These are phyloP conservation scores for Meliscaeva auricollis DNA, from an alignment of 2,888 invertebrate species.

Conservation along the genomic window DNA sequence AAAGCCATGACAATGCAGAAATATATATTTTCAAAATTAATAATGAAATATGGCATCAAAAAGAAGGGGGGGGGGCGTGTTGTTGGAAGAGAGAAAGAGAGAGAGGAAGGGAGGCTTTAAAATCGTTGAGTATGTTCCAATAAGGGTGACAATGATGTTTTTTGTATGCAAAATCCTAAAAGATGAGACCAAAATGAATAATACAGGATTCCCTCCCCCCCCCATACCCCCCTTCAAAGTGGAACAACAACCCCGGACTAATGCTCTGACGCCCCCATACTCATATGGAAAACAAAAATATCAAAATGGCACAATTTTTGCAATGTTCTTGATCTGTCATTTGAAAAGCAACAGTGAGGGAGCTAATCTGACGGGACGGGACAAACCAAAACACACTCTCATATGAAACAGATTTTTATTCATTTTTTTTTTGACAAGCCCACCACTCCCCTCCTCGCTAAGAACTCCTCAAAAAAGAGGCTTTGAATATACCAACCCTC, in stretches of 20 bases:
- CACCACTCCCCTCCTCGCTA: too few relatives aligned
- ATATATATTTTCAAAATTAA: constrained; percentile 75
- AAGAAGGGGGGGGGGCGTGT: not conserved
- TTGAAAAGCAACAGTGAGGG: constrained; percentile 54
- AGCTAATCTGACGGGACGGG: constrained; percentile 67
- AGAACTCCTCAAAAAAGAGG: constrained; percentile 5
- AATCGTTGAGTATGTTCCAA: constrained; percentile 20
- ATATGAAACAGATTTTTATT: constrained; percentile 56
- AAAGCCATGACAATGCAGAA: constrained; percentile 68
- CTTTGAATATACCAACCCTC: not conserved
- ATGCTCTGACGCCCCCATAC: constrained; percentile 38
- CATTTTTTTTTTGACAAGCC: constrained; percentile 29
- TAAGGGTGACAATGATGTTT: constrained; percentile 62
- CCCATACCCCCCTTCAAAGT: constrained; percentile 51
- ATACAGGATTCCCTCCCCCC: too few relatives aligned
- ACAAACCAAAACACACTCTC: constrained; percentile 40
- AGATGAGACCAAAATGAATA: constrained; percentile 23
- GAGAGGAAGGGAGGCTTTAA: not conserved
- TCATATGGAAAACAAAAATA: constrained; percentile 41
- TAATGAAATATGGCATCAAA: constrained; percentile 53
- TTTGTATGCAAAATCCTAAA: constrained; percentile 66
- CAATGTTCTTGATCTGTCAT: constrained; percentile 50
- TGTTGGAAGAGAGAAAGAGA: too few relatives aligned
- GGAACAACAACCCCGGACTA: constrained; percentile 66
- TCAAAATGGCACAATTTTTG: constrained; percentile 14